Evolutionary conservation across 2,888 invertebrate genomes (phyloP).

Genomic region (Neuroscelio doddi): DNA sequence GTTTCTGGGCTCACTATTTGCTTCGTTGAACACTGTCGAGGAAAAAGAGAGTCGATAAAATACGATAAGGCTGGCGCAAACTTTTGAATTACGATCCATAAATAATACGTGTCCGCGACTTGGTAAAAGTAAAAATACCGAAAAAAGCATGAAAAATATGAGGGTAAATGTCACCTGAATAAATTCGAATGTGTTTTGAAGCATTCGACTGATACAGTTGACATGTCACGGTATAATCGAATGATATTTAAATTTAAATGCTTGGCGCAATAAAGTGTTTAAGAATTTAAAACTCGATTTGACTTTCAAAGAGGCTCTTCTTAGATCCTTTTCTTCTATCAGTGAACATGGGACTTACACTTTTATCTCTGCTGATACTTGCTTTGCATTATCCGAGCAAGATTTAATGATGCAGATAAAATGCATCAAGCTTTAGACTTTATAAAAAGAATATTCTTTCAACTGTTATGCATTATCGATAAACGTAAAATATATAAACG

Average conservation of each 20-base stretch:
- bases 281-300: no score
- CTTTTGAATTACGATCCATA: slow-evolving; percentile 45
- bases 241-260: slow-evolving; percentile 69
- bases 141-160: background rate
- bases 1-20: no score
- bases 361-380: no score
- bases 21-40: no score
- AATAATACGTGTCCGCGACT: slow-evolving; percentile 40
- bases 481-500: no score
- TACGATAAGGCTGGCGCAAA: slow-evolving; percentile 38
- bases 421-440: no score
- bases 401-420: no score
- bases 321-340: no score
- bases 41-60: slow-evolving; percentile 21
- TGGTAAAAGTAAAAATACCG: slow-evolving; percentile 34
- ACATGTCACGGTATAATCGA: slow-evolving; percentile 56
- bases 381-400: no score
- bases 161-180: slow-evolving; percentile 26
- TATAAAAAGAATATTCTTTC: no score
- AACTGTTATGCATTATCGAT: no score
- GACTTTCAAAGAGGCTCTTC: slow-evolving; percentile 58
- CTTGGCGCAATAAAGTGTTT: slow-evolving; percentile 65
- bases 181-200: slow-evolving; percentile 26
- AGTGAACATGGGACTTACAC: no score
- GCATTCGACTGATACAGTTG: slow-evolving; percentile 20